Percentiles rank a stretch among this genome's conserved stretches.
These are phyloP conservation scores for Caretta caretta DNA, from an alignment of 2,113 vertebrate species.

Conservation along the genomic window DNA sequence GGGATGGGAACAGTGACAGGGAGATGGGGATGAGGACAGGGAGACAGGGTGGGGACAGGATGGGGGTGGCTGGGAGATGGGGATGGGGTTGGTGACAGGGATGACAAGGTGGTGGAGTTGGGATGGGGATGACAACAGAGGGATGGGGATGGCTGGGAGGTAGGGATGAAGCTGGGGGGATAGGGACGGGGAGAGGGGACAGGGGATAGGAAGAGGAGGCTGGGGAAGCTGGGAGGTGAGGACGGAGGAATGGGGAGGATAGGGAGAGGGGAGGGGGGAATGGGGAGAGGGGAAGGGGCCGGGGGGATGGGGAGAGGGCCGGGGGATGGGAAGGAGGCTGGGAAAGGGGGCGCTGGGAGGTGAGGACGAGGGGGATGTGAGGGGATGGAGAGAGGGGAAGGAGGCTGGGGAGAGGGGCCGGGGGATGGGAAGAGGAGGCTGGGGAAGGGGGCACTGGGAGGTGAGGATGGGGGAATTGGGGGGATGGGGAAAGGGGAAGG, in stretches of 20 bases:
- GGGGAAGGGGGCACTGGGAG: background rate
- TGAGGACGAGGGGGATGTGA: too few species aligned
- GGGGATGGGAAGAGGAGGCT: rapidly evolving
- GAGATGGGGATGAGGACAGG: too few species aligned
- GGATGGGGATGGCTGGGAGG: too few species aligned
- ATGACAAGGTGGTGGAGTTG: background rate
- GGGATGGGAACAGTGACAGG: too few species aligned
- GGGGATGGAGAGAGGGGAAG: background rate
- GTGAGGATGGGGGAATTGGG: too few species aligned
- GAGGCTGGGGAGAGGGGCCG: too few species aligned
- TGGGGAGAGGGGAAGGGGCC: rapidly evolving
- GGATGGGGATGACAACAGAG: background rate
- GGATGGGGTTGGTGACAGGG: too few species aligned
- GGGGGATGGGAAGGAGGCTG: rapidly evolving
- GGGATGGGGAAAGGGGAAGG: too few species aligned
- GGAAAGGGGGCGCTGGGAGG: rapidly evolving
- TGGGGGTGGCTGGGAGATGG: background rate
- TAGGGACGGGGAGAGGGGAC: rapidly evolving
- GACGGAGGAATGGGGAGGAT: background rate
- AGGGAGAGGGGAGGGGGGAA: background rate
- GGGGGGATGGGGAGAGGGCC: rapidly evolving
- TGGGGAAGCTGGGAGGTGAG: too few species aligned
- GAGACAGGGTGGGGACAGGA: too few species aligned
- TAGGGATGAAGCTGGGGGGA: too few species aligned
- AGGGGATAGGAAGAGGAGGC: rapidly evolving